Percentiles rank a stretch among this genome's conserved stretches.
Evolutionary conservation across 2,797 vertebrate genomes (phyloP).

Genomic region (Coracias cyanogaster): DNA sequence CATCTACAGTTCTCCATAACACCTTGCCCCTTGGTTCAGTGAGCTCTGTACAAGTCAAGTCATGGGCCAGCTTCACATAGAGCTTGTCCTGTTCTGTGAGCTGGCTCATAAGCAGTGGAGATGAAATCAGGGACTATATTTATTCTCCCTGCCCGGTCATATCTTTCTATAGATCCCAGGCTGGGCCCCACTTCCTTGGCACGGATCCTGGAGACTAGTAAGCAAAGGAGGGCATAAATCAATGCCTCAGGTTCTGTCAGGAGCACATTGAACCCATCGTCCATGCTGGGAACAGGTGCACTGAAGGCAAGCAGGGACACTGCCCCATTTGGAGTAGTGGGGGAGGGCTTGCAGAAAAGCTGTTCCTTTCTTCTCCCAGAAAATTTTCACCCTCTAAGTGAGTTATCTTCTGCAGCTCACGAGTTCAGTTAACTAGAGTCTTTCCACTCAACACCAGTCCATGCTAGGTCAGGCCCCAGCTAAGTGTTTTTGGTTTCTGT

Average conservation of each 20-base stretch:
- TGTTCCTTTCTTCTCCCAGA: not conserved
- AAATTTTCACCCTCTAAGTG: not conserved
- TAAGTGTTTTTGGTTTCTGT: not conserved
- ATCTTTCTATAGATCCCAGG: constrained; percentile 40
- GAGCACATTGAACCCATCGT: not conserved
- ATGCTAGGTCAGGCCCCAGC: not conserved
- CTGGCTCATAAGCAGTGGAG: not conserved
- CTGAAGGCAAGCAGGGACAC: constrained; percentile 60
- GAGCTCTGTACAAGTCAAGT: not conserved
- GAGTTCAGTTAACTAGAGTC: not conserved
- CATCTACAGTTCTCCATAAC: not conserved
- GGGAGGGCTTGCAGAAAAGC: not conserved
- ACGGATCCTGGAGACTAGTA: constrained; percentile 9
- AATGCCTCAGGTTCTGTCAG: not conserved
- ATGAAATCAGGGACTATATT: constrained; percentile 76
- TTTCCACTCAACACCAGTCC: not conserved
- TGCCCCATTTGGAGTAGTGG: not conserved
- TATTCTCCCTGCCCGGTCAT: not conserved
- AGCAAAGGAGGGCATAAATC: constrained; percentile 63
- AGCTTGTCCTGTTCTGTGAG: not conserved
- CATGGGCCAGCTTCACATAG: not conserved
- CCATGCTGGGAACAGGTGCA: constrained; percentile 83
- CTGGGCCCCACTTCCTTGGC: constrained; percentile 37
- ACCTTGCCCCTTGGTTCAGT: not conserved
- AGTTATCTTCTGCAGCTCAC: not conserved